Evolutionary conservation across 2,113 vertebrate genomes (phyloP), one percentile per base, ranked within the genome.

Genomic region (Sminthopsis crassicaudata): DNA sequence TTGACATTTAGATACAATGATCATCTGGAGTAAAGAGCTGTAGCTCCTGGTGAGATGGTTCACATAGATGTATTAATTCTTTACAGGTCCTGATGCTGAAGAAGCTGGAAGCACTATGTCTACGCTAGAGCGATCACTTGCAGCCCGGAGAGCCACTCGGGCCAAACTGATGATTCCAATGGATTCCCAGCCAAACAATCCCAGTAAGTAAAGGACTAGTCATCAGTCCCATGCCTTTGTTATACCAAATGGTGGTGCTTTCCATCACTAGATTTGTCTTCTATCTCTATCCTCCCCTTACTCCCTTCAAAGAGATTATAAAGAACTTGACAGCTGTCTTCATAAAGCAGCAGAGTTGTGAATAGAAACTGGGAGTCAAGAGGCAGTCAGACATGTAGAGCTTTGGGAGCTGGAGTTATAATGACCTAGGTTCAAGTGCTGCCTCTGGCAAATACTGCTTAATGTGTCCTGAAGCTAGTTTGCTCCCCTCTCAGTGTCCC

Each of bases 131-230:
- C 98, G 99, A n/a, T 99, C 99, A 0, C 96, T 99, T 1, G 99
- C 99, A 2, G 98, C 99, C 46, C 98, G 99, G 76, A 98, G 99
- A 93, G 99, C 99, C 22, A 99, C 99, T 1, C 98, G 99, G 26
- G 98, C 99, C 90, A 99, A 99, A 94, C 99, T 99, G 97, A 99
- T 99, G 99, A 99, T 99, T 91, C 99, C 99, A 0, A 99, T 99
- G 99, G 99, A 99, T 57, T 98, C 99, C 0, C 99, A 99, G 96
- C 98, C 99, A 2, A 99, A 67, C 98, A 99, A 99, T 97, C 99
- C 99, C n/a, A 98, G 99, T 99, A 95, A 99, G 99, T 98, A 51
- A 89, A 53, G 10, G 22, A 1, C 6, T 26, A 90, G 26, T n/a
- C 36, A 19, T 76, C 30, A 5, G 4, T 6, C 30, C 36, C 0